These are phyloP conservation scores for Periophthalmus magnuspinnatus DNA, from an alignment of 2,797 vertebrate genomes.

Conservation along the genomic window DNA sequence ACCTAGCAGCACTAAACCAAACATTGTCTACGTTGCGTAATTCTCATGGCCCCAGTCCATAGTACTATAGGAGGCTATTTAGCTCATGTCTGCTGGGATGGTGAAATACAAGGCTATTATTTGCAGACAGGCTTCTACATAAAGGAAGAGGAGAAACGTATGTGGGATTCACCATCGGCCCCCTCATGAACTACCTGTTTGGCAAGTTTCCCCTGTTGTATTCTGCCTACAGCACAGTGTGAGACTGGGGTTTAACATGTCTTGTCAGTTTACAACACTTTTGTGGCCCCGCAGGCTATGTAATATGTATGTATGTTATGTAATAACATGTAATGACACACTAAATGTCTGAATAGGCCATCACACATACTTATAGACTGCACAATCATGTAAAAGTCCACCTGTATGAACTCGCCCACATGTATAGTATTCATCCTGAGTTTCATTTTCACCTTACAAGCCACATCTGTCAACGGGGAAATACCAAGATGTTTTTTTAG, in stretches of 20 bases:
- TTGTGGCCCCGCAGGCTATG: neutral
- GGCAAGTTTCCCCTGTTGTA: constrained; percentile 15
- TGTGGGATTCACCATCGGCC: constrained; percentile 1
- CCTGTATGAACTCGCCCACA: constrained; percentile 1
- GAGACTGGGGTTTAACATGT: neutral
- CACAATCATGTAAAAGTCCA: too few species aligned
- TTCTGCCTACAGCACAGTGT: neutral
- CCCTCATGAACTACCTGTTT: constrained; percentile 40
- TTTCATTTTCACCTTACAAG: neutral
- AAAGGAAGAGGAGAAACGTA: constrained; percentile 3
- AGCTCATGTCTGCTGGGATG: constrained; percentile 1
- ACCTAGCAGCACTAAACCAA: neutral
- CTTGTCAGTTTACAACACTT: neutral
- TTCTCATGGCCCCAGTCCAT: too few species aligned
- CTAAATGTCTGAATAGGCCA: neutral
- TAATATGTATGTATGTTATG: neutral
- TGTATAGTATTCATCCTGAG: neutral
- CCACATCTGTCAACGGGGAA: neutral
- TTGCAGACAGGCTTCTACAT: neutral
- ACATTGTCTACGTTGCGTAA: neutral
- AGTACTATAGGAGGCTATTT: neutral
- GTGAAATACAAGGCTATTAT: neutral
- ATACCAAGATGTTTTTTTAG: neutral
- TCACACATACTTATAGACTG: neutral
- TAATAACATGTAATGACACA: neutral